phyloP scores from a whole-genome alignment of 2,888 invertebrate species.

The Cantharis nigra region DNA sequence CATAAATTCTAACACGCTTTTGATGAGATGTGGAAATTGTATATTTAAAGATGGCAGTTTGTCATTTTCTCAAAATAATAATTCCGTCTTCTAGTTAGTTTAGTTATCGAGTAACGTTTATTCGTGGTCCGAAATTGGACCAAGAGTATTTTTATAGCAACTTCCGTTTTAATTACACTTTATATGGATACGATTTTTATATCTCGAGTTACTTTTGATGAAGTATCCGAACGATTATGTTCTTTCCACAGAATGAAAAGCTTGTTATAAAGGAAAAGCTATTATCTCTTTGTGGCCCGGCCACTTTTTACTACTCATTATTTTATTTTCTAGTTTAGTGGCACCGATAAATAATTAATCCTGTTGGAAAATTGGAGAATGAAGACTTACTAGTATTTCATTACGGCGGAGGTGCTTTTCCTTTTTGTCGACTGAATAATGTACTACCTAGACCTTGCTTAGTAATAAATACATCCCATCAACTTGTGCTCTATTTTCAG shows the following conservation, averaged over 20 bases:
- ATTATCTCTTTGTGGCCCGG: not conserved
- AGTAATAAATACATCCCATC: constrained; percentile 20
- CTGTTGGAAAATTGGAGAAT: not conserved
- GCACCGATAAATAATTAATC: not conserved
- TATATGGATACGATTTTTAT: not conserved
- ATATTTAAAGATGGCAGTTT: constrained; percentile 1
- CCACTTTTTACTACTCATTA: not conserved
- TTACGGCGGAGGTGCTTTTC: not conserved
- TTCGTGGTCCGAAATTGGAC: not conserved
- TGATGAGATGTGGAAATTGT: constrained; percentile 6
- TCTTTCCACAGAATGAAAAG: not conserved
- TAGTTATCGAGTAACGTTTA: not conserved
- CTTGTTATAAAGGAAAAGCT: not conserved
- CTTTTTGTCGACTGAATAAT: not conserved
- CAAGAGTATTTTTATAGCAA: not conserved
- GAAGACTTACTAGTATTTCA: not conserved
- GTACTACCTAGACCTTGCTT: constrained; percentile 1
- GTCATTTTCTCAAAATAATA: not conserved
- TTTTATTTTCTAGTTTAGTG: not conserved
- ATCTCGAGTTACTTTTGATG: not conserved
- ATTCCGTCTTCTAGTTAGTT: not conserved
- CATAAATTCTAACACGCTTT: constrained; percentile 1
- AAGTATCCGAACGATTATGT: not conserved
- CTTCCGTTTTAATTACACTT: not conserved
- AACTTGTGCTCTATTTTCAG: constrained; percentile 10